phyloP scores from a whole-genome alignment of 2,797 vertebrate species.

The Champsocephalus gunnari region DNA sequence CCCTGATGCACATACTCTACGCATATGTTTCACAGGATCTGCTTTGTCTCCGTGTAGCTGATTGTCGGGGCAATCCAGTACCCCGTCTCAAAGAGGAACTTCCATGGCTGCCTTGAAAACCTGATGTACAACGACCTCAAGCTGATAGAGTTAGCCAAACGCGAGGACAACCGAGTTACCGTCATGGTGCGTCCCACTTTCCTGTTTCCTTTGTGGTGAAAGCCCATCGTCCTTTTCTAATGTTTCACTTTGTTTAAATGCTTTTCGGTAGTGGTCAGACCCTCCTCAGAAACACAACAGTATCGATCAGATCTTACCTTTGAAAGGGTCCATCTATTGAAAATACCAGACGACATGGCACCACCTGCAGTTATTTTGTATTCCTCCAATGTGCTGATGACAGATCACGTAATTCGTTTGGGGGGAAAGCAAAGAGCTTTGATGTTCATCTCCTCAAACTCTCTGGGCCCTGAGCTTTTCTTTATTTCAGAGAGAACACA shows the following conservation, averaged over 20 bases:
- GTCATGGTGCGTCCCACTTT: conserved; percentile 78
- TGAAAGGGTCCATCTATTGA: neutral
- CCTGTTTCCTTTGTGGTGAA: neutral
- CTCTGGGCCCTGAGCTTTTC: conserved; percentile 25
- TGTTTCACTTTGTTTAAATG: neutral
- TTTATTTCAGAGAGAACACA: conserved; percentile 10
- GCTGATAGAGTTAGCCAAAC: conserved; percentile 85
- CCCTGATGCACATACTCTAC: fast-evolving
- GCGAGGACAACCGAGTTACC: conserved; percentile 82
- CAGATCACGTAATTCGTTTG: conserved; percentile 29
- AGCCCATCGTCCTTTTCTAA: neutral
- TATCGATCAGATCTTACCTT: neutral
- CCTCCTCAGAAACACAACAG: neutral
- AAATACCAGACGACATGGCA: neutral
- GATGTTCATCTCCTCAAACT: conserved; percentile 27
- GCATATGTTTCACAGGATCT: neutral
- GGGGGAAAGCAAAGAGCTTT: conserved; percentile 25
- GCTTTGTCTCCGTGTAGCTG: conserved; percentile 81
- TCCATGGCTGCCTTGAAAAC: conserved; percentile 94
- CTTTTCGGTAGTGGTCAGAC: neutral
- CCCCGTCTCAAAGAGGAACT: conserved; percentile 78
- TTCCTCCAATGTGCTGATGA: conserved; percentile 4
- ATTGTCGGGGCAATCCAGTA: conserved; percentile 88
- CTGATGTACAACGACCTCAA: conserved; percentile 88
- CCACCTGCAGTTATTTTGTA: neutral